Evolutionary conservation across 1,140 invertebrate species (phyloP).

Genomic region (Melipona quadrifasciata): DNA sequence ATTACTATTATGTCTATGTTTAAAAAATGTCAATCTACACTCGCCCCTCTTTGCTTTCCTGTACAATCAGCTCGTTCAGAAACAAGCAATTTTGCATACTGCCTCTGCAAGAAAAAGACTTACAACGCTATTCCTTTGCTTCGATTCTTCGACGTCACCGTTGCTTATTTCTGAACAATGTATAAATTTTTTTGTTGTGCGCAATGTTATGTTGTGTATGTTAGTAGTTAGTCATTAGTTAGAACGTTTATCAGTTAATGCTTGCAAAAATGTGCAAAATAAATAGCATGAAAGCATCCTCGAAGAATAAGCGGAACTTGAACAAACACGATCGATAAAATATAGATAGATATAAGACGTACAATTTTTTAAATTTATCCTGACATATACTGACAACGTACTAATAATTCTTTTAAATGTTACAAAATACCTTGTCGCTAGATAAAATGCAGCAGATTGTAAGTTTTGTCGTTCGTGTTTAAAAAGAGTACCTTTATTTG

Average conservation of each 20-base stretch:
- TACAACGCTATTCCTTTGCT: not conserved
- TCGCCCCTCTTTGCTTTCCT: conserved; percentile 71
- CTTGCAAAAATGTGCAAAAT: conserved; percentile 18
- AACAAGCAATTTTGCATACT: conserved; percentile 38
- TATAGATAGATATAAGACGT: not conserved
- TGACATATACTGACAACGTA: not conserved
- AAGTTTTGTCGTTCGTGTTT: conserved; percentile 7
- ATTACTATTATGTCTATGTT: conserved; percentile 26
- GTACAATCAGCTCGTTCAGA: conserved; percentile 17
- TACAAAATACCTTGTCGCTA: too few relatives aligned
- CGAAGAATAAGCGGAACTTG: conserved; percentile 15
- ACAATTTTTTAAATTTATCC: not conserved
- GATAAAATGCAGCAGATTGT: not conserved
- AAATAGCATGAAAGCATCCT: conserved; percentile 41
- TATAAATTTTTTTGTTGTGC: conserved; percentile 1
- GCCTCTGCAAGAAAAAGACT: too few relatives aligned
- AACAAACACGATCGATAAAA: conserved; percentile 7
- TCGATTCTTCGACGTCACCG: not conserved
- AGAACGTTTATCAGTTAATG: conserved; percentile 30
- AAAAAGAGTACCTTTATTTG: conserved; percentile 52
- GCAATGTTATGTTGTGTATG: not conserved
- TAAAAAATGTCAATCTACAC: conserved; percentile 58
- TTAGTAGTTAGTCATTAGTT: not conserved
- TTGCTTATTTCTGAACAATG: conserved; percentile 47
- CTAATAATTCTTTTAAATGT: not conserved